Evolutionary conservation across 2,888 invertebrate species (phyloP).

Genomic region (Galerucella nymphaeae): DNA sequence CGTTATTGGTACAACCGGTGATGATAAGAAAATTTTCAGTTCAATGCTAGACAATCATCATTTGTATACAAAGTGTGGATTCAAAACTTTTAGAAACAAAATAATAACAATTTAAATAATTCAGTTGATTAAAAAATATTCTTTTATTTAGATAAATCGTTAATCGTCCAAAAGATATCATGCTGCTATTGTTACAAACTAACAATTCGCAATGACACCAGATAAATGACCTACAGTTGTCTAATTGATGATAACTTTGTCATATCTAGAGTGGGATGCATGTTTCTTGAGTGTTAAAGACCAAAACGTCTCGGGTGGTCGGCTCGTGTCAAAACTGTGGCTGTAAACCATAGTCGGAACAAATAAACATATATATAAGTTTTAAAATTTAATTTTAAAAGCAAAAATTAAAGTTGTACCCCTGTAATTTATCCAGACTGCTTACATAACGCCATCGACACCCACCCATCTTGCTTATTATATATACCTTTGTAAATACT

Average conservation of each 20-base stretch:
- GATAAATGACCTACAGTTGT: slow-evolving; percentile 61
- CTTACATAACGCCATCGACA: slow-evolving; percentile 30
- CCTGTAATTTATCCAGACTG: not conserved
- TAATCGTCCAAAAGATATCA: not conserved
- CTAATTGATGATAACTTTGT: slow-evolving; percentile 63
- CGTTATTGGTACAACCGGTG: slow-evolving; percentile 25
- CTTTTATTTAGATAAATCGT: not conserved
- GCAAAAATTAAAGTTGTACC: no score
- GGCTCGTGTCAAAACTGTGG: slow-evolving; percentile 46
- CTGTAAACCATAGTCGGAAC: slow-evolving; percentile 32
- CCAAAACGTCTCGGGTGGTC: slow-evolving; percentile 51
- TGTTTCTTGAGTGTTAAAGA: slow-evolving; percentile 52
- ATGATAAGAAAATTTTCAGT: slow-evolving; percentile 9
- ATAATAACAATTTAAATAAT: no score
- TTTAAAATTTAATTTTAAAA: not conserved
- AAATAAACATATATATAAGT: not conserved
- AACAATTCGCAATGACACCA: slow-evolving; percentile 60
- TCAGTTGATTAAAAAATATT: not conserved
- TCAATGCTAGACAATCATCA: not conserved
- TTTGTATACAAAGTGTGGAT: no score
- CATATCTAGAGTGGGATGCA: slow-evolving; percentile 62
- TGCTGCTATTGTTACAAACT: slow-evolving; percentile 41
- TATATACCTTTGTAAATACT: slow-evolving; percentile 43
- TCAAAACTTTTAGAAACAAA: no score
- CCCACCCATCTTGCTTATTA: slow-evolving; percentile 43